A percentile compares a stretch with the other conserved stretches of the same genome.
Evolutionary conservation across 2,113 vertebrate genomes (phyloP).

Genomic region (Axis porcinus): DNA sequence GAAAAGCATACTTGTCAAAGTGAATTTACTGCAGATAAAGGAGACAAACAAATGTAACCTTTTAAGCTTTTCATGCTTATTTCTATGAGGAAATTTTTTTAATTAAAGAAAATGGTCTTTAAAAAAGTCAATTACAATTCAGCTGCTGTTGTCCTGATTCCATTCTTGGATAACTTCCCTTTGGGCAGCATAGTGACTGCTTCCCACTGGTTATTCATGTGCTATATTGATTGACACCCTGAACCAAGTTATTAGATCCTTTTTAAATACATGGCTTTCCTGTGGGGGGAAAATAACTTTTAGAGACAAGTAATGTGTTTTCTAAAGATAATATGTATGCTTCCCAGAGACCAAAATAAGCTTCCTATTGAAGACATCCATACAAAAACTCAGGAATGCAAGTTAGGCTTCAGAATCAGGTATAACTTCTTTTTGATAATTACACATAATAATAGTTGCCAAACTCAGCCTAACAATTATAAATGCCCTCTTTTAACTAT

Average conservation of each 20-base stretch:
- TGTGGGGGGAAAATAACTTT: conserved; percentile 29
- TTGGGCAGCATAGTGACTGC: conserved; percentile 71
- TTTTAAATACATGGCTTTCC: conserved; percentile 73
- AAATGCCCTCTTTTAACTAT: background rate
- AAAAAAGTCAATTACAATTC: conserved; percentile 36
- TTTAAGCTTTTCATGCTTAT: background rate
- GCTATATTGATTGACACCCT: conserved; percentile 79
- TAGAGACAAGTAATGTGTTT: conserved; percentile 56
- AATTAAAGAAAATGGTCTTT: background rate
- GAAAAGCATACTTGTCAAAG: background rate
- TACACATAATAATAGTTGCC: background rate
- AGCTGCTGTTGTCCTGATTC: conserved; percentile 75
- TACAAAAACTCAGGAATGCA: background rate
- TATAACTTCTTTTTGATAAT: background rate
- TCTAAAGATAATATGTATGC: background rate
- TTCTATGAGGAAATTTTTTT: background rate
- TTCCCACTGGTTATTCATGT: conserved; percentile 81
- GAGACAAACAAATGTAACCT: background rate
- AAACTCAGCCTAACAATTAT: background rate
- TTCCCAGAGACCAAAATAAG: background rate
- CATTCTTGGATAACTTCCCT: conserved; percentile 81
- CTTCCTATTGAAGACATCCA: background rate
- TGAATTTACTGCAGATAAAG: background rate
- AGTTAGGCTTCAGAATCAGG: background rate
- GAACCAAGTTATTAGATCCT: conserved; percentile 79